A percentile compares a stretch with the other conserved stretches of the same genome.
Conservation (phyloP, 2,888 invertebrate species). For the Euclidia mi region DNA sequence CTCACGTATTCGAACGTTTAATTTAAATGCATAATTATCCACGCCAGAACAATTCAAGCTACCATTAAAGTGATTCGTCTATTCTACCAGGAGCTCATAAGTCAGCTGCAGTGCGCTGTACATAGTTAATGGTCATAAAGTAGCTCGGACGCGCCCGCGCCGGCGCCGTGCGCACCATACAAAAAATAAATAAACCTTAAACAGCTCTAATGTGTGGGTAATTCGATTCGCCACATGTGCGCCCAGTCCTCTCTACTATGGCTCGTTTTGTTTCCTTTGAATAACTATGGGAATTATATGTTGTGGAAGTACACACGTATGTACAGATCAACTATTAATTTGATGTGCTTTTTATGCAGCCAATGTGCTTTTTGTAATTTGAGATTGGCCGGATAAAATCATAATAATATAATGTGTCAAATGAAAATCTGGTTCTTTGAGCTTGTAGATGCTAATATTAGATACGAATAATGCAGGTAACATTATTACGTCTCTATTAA, state of each 20-base stretch:
- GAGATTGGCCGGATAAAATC: no score
- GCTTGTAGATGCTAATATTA: no score
- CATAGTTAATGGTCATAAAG: slow-evolving; percentile 49
- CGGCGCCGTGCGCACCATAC: slow-evolving; percentile 33
- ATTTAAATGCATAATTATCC: slow-evolving; percentile 10
- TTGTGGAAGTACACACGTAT: slow-evolving; percentile 40
- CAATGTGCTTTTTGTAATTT: no score
- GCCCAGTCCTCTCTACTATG: slow-evolving; percentile 36
- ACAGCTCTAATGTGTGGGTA: slow-evolving; percentile 60
- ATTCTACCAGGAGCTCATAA: slow-evolving; percentile 46
- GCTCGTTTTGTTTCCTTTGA: slow-evolving; percentile 45
- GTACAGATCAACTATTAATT: slow-evolving; percentile 1
- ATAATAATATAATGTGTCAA: no score
- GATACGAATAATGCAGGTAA: no score
- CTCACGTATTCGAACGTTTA: slow-evolving; percentile 12
- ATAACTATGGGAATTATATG: slow-evolving; percentile 51
- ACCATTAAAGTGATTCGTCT: slow-evolving; percentile 13
- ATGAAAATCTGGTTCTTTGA: no score
- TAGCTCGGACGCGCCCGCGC: slow-evolving; percentile 45
- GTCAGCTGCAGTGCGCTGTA: slow-evolving; percentile 30
- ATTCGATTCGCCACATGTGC: slow-evolving; percentile 64
- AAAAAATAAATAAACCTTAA: slow-evolving; percentile 58
- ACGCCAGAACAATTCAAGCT: slow-evolving; percentile 9
- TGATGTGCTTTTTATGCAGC: neutral
- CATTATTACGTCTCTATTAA: no score